phyloP scores from a whole-genome alignment of 2,113 vertebrate species.

The Varanus salvator region DNA sequence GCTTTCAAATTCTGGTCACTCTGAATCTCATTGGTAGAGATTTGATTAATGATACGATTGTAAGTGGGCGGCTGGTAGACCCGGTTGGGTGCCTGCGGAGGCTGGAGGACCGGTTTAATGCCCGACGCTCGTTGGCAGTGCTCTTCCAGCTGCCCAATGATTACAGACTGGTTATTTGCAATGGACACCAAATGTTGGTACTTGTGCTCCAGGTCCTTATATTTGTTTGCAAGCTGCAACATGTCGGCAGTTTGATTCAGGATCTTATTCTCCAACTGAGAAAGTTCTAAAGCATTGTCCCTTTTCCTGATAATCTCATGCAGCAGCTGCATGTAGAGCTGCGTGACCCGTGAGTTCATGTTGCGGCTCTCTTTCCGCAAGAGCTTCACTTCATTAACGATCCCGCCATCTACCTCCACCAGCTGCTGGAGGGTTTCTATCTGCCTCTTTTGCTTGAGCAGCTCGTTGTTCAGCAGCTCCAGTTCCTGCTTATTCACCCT shows the following conservation, averaged over 20 bases:
- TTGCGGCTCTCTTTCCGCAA: conserved; percentile 97
- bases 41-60: conserved; percentile 89
- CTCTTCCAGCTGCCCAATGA: conserved; percentile 92
- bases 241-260: conserved; percentile 97
- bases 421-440: conserved; percentile 96
- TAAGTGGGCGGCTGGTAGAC: conserved; percentile 85
- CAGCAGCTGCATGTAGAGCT: conserved; percentile 98
- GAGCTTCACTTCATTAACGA: conserved; percentile 97
- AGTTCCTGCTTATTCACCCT: conserved; percentile 94
- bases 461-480: conserved; percentile 92
- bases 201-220: conserved; percentile 97
- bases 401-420: conserved; percentile 96
- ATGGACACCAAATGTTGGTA: conserved; percentile 92
- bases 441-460: conserved; percentile 98
- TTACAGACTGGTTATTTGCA: conserved; percentile 92
- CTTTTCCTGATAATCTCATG: conserved; percentile 98
- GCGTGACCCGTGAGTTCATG: conserved; percentile 98
- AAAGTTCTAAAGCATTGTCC: conserved; percentile 94
- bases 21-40: conserved; percentile 97
- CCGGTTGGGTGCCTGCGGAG: conserved; percentile 79
- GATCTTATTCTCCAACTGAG: conserved; percentile 95
- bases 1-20: conserved; percentile 94
- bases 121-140: conserved; percentile 87
- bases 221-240: conserved; percentile 92
- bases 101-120: conserved; percentile 72